Conservation (phyloP, 2,888 invertebrate genomes). For the Erebia ligea region DNA sequence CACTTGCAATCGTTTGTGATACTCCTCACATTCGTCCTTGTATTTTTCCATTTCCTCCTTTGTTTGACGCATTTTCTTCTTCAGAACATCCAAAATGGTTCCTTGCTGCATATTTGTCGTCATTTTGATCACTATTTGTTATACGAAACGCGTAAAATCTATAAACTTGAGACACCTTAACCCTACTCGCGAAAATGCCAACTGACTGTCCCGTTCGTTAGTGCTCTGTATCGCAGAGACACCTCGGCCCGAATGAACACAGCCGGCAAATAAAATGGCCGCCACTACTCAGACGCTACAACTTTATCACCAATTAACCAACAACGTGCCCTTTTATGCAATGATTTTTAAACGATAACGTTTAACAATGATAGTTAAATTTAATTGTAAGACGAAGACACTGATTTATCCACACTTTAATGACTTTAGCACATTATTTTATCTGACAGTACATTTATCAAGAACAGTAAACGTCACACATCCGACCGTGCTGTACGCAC, state of each 20-base stretch:
- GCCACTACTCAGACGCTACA: constrained; percentile 69
- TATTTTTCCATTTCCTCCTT: constrained; percentile 99
- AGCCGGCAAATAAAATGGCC: constrained; percentile 82
- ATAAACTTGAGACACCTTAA: constrained; percentile 80
- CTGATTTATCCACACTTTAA: constrained; percentile 57
- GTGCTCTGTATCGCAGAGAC: constrained; percentile 76
- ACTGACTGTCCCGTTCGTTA: constrained; percentile 76
- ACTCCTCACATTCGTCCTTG: constrained; percentile 98
- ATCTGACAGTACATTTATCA: constrained; percentile 56
- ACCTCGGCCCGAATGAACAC: constrained; percentile 80
- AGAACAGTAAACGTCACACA: constrained; percentile 71
- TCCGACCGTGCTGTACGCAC: constrained; percentile 58
- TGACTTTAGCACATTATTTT: constrained; percentile 60
- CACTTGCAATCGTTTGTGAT: constrained; percentile 96
- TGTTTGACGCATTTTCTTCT: constrained; percentile 99
- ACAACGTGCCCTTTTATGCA: constrained; percentile 52
- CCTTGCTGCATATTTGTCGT: constrained; percentile 96
- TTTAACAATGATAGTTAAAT: constrained; percentile 46
- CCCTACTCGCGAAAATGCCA: constrained; percentile 82
- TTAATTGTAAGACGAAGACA: constrained; percentile 45
- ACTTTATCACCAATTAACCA: constrained; percentile 64
- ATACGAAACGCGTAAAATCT: constrained; percentile 66
- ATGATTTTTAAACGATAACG: constrained; percentile 47
- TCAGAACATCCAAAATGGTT: constrained; percentile 97
- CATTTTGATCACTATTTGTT: constrained; percentile 85